These are phyloP conservation scores for Drosophila meridionalis DNA, from an alignment of 2,888 invertebrate species.

Conservation along the genomic window DNA sequence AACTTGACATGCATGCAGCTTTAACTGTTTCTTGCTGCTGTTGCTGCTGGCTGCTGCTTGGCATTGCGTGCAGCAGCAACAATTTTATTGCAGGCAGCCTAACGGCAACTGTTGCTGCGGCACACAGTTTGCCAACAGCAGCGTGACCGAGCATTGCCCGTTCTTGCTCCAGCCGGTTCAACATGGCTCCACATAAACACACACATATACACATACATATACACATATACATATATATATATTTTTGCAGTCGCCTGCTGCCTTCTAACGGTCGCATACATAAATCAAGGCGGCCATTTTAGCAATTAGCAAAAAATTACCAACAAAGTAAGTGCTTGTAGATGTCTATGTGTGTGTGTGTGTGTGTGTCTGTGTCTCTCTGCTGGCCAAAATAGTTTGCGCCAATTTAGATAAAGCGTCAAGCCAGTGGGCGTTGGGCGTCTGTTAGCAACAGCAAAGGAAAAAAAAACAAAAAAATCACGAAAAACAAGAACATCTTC, in stretches of 20 bases:
- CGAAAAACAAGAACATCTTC: slow-evolving; percentile 32
- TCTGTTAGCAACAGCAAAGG: neutral
- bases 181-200: slow-evolving; percentile 55
- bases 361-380: slow-evolving; percentile 24
- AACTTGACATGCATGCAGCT: slow-evolving; percentile 67
- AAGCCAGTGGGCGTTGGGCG: slow-evolving; percentile 27
- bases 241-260: slow-evolving; percentile 23
- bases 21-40: slow-evolving; percentile 47
- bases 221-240: neutral
- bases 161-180: slow-evolving; percentile 61
- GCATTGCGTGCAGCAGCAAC: slow-evolving; percentile 67
- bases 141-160: slow-evolving; percentile 60
- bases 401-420: slow-evolving; percentile 44
- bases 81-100: slow-evolving; percentile 51
- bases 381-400: slow-evolving; percentile 57
- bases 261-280: slow-evolving; percentile 72
- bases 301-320: slow-evolving; percentile 68
- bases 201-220: slow-evolving; percentile 8
- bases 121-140: slow-evolving; percentile 57
- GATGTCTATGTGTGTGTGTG: neutral
- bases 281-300: slow-evolving; percentile 78
- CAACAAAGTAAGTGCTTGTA: slow-evolving; percentile 48
- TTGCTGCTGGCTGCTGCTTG: slow-evolving; percentile 34
- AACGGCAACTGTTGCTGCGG: slow-evolving; percentile 76
- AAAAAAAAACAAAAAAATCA: neutral